Evolutionary conservation across 1,140 invertebrate species (phyloP).

Genomic region (Sogatella furcifera): DNA sequence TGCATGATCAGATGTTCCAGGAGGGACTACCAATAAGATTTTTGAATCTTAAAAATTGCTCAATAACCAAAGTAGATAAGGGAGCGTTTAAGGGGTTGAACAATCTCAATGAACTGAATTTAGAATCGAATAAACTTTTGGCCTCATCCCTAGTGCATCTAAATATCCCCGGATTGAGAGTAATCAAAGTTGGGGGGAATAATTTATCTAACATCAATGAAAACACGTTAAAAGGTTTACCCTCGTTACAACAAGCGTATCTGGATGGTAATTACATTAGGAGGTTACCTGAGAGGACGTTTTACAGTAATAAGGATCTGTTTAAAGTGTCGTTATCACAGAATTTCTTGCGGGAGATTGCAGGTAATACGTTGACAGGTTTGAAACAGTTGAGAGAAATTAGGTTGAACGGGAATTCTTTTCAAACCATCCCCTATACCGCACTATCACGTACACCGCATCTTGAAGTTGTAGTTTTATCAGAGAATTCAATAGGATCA

Average conservation of each 20-base stretch:
- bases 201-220: slow-evolving; percentile 53
- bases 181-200: slow-evolving; percentile 59
- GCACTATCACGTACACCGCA: slow-evolving; percentile 60
- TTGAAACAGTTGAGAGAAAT: slow-evolving; percentile 63
- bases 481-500: slow-evolving; percentile 54
- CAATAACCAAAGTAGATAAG: slow-evolving; percentile 45
- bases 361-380: slow-evolving; percentile 53
- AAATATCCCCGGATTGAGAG: slow-evolving; percentile 57
- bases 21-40: slow-evolving; percentile 43
- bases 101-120: slow-evolving; percentile 55
- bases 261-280: slow-evolving; percentile 56
- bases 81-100: slow-evolving; percentile 51
- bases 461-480: slow-evolving; percentile 48
- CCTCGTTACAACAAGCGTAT: slow-evolving; percentile 56
- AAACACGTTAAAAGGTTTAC: slow-evolving; percentile 56
- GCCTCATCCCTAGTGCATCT: slow-evolving; percentile 51
- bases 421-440: slow-evolving; percentile 62
- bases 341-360: slow-evolving; percentile 52
- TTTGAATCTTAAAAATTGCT: slow-evolving; percentile 48
- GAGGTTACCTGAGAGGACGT: slow-evolving; percentile 52
- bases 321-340: slow-evolving; percentile 55
- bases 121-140: slow-evolving; percentile 60
- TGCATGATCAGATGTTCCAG: slow-evolving; percentile 48
- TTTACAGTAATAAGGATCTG: slow-evolving; percentile 62
- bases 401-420: slow-evolving; percentile 55